Base-by-base conservation (phyloP, 2,113 vertebrate species). In the Cinclus cinclus region DNA sequence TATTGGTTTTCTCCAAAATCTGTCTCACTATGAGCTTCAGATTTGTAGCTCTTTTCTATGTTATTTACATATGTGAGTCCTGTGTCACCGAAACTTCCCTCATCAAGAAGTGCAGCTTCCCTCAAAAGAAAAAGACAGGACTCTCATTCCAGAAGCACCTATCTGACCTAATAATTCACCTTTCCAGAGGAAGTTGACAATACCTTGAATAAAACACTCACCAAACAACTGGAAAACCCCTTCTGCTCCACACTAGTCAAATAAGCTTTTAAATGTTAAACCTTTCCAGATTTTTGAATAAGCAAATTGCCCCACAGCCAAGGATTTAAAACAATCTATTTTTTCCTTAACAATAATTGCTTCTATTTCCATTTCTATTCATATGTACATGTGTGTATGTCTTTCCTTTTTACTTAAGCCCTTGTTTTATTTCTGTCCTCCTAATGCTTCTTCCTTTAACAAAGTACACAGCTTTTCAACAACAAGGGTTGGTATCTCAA, bases 291-390 rank as follows among this genome's bases (percentile, higher is more conserved):
- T 53, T 62, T 83, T 65, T 28, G 19, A 20, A 13, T 44, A 37
- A 62, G 4, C 16, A 37, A 58, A 11, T 30, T 58, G 15, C 49
- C 22, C 50, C 37, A 60, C 14, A 50, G 6, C 3, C 30, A 65
- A 31, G 15, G 37, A 73, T 6, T 28, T 35, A 73, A 73, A 68
- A 1, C 4, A 50, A 28, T 49, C 8, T 30, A 33, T 30, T 46
- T 24, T 3, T 53, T 30, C 15, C 30, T 64, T 30, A 17, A 23
- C 3, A 21, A 50, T 47, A 0, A 0, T 1, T 31, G 37, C 83
- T 80, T 53, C 6, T 11, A 25, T 44, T 65, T 75, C 15, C 20
- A 25, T 67, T 62, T 58, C 6, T 67, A 67, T 42, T 56, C 1
- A 2, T 58, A 27, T 31, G 2, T 46, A 11, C 13, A 7, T 31